Base-by-base conservation (phyloP, 2,888 invertebrate species). In the Dendrolimus houi region DNA sequence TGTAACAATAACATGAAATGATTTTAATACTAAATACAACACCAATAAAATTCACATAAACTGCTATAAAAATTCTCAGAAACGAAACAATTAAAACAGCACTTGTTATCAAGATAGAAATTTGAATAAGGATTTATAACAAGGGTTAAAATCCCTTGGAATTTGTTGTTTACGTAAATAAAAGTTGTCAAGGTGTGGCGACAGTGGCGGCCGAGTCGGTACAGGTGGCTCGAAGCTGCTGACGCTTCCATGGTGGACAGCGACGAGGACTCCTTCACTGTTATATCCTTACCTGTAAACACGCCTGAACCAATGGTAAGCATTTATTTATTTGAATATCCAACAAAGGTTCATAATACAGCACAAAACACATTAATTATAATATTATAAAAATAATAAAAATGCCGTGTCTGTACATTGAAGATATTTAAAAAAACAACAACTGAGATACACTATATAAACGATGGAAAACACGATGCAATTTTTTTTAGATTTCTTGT, bases 261-360 rank as follows among this genome's bases (percentile, higher is more conserved):
- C 79, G 94, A 94, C 81, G 94, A 94, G 68, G 93, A 94, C 74
- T 92, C 92, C 52, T 94, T 94, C 81, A 91, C 93, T 70, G 93
- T 95, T 74, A 91, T 95, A 75, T 92, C 94, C 58, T 86, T 94
- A 71, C 94, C 94, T 55, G 93, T 92, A 64, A 93, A 93, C 85
- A 88, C 90, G 65, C 91, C 92, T 12, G 83, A 84, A 55, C 79
- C 82, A 2, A 70, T 79, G 55, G 89, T 90, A 65, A 88, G 89
- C 86, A 17, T 17, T 14, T 14, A 14, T 1, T 14, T 14, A 14
- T 14, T 14, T 14, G 14, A 14, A 14, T 14, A 14, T 14, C 14
- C 14, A 14, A 14, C 14, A 14, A 14, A 1, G 14, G 14, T 14
- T 14, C 14, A 14, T 14, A 14, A 14, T 14, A 14, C 14, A 14